phyloP scores from a whole-genome alignment of 2,797 vertebrate species.

The Macropodus opercularis region DNA sequence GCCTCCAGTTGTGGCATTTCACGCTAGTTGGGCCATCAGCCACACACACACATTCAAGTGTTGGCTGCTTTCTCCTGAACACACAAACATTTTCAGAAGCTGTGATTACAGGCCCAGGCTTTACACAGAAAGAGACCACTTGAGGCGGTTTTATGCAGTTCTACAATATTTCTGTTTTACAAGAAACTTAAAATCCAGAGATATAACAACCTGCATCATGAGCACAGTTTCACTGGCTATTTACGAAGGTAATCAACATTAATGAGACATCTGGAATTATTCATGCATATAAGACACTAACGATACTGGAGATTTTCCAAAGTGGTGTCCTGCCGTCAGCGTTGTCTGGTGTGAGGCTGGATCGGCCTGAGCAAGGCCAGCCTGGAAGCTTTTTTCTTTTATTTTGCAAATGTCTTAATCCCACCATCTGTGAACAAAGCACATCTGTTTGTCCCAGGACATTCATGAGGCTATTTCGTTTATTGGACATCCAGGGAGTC shows the following conservation, averaged over 20 bases:
- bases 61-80: neutral
- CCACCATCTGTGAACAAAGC: slow-evolving; percentile 11
- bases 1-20: slow-evolving; percentile 4
- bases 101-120: neutral
- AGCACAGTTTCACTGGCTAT: slow-evolving; percentile 16
- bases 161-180: slow-evolving; percentile 12
- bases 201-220: slow-evolving; percentile 3
- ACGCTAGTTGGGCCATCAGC: neutral
- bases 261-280: slow-evolving; percentile 31
- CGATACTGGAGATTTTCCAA: neutral
- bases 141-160: neutral
- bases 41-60: slow-evolving; percentile 1
- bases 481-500: slow-evolving; percentile 36
- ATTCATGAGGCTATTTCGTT: slow-evolving; percentile 45
- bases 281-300: slow-evolving; percentile 12
- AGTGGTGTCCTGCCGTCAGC: slow-evolving; percentile 12
- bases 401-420: slow-evolving; percentile 25
- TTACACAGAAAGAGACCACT: neutral
- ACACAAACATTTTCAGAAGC: slow-evolving; percentile 3
- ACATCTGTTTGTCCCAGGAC: slow-evolving; percentile 21
- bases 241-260: slow-evolving; percentile 36
- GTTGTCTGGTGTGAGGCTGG: neutral
- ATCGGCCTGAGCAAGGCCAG: slow-evolving; percentile 5
- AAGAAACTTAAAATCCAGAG: neutral
- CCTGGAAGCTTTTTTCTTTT: neutral